These are phyloP conservation scores for Thalassoma bifasciatum DNA, from an alignment of 2,113 vertebrate species.

Conservation along the genomic window DNA sequence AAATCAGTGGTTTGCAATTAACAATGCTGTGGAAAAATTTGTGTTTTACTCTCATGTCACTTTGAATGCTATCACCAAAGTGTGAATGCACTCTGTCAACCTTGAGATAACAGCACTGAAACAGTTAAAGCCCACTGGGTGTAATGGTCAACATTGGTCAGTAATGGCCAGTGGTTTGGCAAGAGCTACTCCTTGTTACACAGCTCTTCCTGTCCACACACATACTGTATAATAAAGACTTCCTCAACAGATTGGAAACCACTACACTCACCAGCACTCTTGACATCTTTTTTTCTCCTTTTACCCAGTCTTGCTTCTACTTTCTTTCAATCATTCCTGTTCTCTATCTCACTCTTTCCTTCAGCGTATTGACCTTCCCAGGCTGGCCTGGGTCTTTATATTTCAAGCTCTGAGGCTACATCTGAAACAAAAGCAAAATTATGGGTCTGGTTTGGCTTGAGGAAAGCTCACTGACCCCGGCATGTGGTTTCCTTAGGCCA, in stretches of 20 bases:
- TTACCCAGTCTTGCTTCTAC: constrained; percentile 39
- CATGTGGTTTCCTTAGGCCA: constrained; percentile 80
- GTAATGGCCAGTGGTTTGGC: constrained; percentile 80
- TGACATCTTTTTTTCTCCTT: constrained; percentile 30
- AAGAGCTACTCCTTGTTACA: constrained; percentile 47
- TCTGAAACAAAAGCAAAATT: constrained; percentile 88
- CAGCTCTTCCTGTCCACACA: constrained; percentile 75
- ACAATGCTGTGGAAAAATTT: background rate
- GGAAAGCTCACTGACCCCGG: constrained; percentile 82
- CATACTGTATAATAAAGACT: constrained; percentile 73
- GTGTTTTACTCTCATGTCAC: constrained; percentile 8
- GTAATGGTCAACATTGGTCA: constrained; percentile 77
- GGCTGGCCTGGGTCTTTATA: constrained; percentile 78
- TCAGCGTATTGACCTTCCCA: constrained; percentile 78
- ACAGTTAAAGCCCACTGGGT: constrained; percentile 69
- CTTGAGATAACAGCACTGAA: constrained; percentile 61
- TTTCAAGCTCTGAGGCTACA: constrained; percentile 84
- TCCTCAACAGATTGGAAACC: constrained; percentile 73
- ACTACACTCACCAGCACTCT: constrained; percentile 57
- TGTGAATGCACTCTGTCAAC: constrained; percentile 61
- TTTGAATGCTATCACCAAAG: constrained; percentile 18
- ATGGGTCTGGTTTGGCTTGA: constrained; percentile 85
- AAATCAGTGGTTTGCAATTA: constrained; percentile 17
- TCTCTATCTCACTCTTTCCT: constrained; percentile 51
- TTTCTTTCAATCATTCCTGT: constrained; percentile 52